Evolutionary conservation across 2,113 vertebrate species (phyloP).

Genomic region (Anolis carolinensis): DNA sequence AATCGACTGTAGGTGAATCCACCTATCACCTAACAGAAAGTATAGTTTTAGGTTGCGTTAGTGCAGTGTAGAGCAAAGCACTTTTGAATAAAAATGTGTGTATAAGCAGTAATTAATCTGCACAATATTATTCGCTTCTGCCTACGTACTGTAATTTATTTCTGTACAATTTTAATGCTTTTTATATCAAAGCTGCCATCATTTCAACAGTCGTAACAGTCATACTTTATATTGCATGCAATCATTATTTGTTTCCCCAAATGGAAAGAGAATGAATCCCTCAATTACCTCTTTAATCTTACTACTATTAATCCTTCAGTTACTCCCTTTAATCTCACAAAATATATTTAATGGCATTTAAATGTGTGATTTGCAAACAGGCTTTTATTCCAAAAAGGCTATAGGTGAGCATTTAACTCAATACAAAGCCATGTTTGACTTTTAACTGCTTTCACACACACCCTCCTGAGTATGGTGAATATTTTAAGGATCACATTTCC

Average conservation of each 20-base stretch:
- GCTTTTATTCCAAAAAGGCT: not conserved
- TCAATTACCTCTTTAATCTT: conserved; percentile 18
- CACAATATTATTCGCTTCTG: not conserved
- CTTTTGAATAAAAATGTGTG: not conserved
- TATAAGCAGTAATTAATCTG: not conserved
- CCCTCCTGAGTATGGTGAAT: not conserved
- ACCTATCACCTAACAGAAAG: no score
- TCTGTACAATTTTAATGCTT: not conserved
- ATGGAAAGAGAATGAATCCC: conserved; percentile 15
- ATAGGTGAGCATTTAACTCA: not conserved
- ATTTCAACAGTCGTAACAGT: not conserved
- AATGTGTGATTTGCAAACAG: conserved; percentile 11
- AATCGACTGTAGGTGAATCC: no score
- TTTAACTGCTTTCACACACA: not conserved
- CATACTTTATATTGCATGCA: conserved; percentile 1
- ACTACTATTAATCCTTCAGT: conserved; percentile 10
- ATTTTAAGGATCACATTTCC: not conserved
- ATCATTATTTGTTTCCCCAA: conserved; percentile 16
- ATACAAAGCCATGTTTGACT: not conserved
- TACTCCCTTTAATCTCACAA: conserved; percentile 1
- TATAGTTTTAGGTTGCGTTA: not conserved
- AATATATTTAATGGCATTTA: not conserved
- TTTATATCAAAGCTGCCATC: not conserved
- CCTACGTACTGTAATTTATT: not conserved
- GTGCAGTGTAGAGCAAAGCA: not conserved